Percentiles rank a stretch among this genome's conserved stretches.
phyloP scores from a whole-genome alignment of 2,888 invertebrate species.

The Operophtera brumata region DNA sequence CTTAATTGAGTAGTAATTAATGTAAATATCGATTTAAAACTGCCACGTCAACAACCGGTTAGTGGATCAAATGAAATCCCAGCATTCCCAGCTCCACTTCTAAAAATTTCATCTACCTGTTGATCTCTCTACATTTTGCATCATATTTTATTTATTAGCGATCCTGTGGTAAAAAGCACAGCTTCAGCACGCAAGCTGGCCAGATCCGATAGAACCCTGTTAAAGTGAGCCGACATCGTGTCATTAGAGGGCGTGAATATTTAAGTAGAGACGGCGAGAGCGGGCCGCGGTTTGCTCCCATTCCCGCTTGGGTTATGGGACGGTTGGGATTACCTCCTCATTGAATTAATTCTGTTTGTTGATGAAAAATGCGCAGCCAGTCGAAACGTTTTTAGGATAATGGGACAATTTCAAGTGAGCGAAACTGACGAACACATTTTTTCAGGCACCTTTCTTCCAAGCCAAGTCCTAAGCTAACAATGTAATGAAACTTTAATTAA shows the following conservation, averaged over 20 bases:
- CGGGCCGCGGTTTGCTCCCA: slow-evolving; percentile 57
- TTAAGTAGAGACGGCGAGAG: slow-evolving; percentile 67
- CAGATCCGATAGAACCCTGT: slow-evolving; percentile 54
- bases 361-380: slow-evolving; percentile 56
- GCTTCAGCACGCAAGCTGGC: slow-evolving; percentile 38
- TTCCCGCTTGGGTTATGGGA: slow-evolving; percentile 60
- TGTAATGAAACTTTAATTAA: not conserved
- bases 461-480: not conserved
- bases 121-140: slow-evolving; percentile 16
- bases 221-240: slow-evolving; percentile 61
- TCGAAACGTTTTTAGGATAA: slow-evolving; percentile 45
- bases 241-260: slow-evolving; percentile 77
- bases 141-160: slow-evolving; percentile 15
- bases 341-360: slow-evolving; percentile 68
- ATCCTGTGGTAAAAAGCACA: slow-evolving; percentile 35
- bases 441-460: slow-evolving; percentile 2
- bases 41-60: not conserved
- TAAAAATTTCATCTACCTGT: slow-evolving; percentile 14
- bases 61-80: slow-evolving; percentile 4
- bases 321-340: slow-evolving; percentile 67
- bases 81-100: slow-evolving; percentile 7
- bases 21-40: not conserved
- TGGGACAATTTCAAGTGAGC: slow-evolving; percentile 38
- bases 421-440: slow-evolving; percentile 19
- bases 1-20: not conserved